phyloP scores from a whole-genome alignment of 2,113 vertebrate species.

The Uropsilus gracilis region DNA sequence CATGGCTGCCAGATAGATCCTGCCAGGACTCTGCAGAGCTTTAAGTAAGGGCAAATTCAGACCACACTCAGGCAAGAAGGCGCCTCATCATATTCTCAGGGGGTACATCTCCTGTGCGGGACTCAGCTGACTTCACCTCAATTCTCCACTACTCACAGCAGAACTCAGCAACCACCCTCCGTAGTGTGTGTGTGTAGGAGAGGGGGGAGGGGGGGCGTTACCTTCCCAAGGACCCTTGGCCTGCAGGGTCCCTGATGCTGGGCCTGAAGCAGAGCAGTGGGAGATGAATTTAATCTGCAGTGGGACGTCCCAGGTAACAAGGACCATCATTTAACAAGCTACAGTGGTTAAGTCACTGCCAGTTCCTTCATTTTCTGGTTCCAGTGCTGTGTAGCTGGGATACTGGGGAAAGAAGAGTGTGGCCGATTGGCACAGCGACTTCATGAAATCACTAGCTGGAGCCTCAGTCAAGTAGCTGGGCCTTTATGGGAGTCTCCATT shows the following conservation, averaged over 20 bases:
- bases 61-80: background rate
- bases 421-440: too few relatives aligned
- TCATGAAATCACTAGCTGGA: background rate
- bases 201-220: background rate
- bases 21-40: background rate
- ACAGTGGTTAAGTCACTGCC: background rate
- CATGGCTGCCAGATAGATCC: fast-evolving
- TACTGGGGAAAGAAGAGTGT: too few relatives aligned
- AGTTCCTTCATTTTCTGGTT: background rate
- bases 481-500: background rate
- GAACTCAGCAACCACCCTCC: background rate
- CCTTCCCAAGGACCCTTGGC: background rate
- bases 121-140: background rate
- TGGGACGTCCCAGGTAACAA: background rate
- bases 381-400: background rate
- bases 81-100: background rate
- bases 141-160: background rate
- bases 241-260: background rate
- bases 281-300: too few relatives aligned
- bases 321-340: background rate
- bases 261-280: background rate
- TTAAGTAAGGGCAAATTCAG: background rate
- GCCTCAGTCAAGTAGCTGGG: background rate
- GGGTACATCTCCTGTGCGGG: background rate
- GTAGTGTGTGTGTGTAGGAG: too few relatives aligned